Percentiles rank a stretch among this genome's conserved stretches.
Evolutionary conservation across 2,797 vertebrate genomes (phyloP).

Genomic region (Triplophysa bombifrons): DNA sequence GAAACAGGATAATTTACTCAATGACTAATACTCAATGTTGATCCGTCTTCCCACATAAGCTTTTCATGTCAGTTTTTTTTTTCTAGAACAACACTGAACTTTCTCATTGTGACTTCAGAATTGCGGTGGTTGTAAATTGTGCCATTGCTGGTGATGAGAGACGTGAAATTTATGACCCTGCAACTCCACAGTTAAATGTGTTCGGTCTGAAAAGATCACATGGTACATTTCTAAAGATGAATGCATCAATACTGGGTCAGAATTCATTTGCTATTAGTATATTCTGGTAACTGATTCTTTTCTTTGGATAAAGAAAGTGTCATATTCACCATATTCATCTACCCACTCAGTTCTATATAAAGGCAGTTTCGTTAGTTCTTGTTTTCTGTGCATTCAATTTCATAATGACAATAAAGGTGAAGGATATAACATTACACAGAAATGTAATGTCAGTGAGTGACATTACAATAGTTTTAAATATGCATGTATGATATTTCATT

Average conservation of each 20-base stretch:
- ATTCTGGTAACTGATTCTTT: background rate
- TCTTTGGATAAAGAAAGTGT: background rate
- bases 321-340: background rate
- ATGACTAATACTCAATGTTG: conserved; percentile 1
- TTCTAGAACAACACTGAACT: background rate
- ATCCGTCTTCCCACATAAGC: background rate
- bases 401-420: background rate
- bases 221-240: background rate
- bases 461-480: no score
- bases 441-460: background rate
- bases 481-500: background rate
- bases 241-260: background rate
- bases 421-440: background rate
- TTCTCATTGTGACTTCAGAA: conserved; percentile 1
- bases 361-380: background rate
- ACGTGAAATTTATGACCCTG: background rate
- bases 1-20: conserved; percentile 3
- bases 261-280: background rate
- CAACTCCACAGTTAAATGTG: conserved; percentile 26
- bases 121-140: conserved; percentile 11
- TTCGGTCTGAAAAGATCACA: conserved; percentile 31
- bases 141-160: conserved; percentile 4
- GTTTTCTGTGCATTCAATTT: background rate
- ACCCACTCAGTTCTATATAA: background rate
- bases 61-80: background rate